Evolutionary conservation across 2,797 vertebrate genomes (phyloP).

Genomic region (Pogoniulus pusillus): DNA sequence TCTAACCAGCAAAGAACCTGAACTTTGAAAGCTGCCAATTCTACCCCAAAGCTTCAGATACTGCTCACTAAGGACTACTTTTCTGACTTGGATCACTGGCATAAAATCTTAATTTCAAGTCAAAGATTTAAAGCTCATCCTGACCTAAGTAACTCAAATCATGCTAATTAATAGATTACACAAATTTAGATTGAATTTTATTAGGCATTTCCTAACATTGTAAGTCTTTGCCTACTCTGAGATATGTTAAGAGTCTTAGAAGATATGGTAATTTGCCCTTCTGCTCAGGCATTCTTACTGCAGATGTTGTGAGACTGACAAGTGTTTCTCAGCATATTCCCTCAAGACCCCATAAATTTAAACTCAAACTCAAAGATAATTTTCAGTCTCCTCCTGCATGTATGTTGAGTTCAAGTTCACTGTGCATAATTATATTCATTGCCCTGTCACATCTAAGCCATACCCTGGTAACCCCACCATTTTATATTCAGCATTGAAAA

Average conservation of each 20-base stretch:
- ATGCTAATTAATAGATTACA: background rate
- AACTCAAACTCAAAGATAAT: constrained; percentile 51
- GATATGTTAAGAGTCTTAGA: constrained; percentile 1
- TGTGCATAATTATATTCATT: constrained; percentile 6
- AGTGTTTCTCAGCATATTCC: constrained; percentile 9
- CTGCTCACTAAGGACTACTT: background rate
- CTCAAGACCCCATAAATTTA: background rate
- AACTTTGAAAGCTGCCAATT: constrained; percentile 48
- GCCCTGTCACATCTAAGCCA: background rate
- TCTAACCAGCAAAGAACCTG: background rate
- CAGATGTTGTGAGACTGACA: constrained; percentile 52
- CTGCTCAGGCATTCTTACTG: constrained; percentile 20
- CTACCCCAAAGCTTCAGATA: constrained; percentile 49
- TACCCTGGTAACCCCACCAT: background rate
- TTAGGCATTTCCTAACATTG: background rate
- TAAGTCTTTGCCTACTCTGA: constrained; percentile 15
- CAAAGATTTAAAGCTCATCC: background rate
- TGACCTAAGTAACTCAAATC: background rate
- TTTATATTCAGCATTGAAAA: background rate
- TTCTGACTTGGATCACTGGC: constrained; percentile 4
- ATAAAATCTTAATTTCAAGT: constrained; percentile 41
- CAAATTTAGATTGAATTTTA: constrained; percentile 5
- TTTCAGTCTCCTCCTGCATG: constrained; percentile 26
- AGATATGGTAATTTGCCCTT: constrained; percentile 43
- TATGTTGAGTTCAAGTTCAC: constrained; percentile 30